Percentiles rank a stretch among this genome's conserved stretches.
Evolutionary conservation across 53 echinoderm and acorn worm species (phyloP).

Genomic region (Stichopus horrens): DNA sequence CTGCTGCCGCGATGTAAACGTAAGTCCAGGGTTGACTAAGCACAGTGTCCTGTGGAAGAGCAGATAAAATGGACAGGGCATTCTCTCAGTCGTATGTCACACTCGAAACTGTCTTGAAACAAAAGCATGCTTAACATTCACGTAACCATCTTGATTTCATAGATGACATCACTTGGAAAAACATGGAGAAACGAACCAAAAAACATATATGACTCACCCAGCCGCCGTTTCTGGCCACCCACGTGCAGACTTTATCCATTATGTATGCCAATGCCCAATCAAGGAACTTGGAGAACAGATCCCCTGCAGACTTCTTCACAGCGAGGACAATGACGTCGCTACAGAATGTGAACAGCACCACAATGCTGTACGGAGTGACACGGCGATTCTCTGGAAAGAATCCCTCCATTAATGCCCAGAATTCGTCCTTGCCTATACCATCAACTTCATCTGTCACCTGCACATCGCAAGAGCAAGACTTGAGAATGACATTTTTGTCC

Average conservation of each 20-base stretch:
- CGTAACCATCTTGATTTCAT: too few species aligned
- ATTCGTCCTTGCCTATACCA: slow-evolving; percentile 52
- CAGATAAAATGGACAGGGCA: background rate
- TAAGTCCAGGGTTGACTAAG: slow-evolving; percentile 34
- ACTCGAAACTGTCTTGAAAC: too few species aligned
- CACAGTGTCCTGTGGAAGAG: slow-evolving; percentile 44
- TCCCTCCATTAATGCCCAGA: slow-evolving; percentile 58
- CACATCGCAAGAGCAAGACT: background rate
- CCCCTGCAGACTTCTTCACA: slow-evolving; percentile 39
- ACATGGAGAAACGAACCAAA: too few species aligned
- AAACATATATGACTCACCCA: slow-evolving; percentile 60
- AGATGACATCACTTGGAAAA: too few species aligned
- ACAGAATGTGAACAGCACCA: slow-evolving; percentile 77
- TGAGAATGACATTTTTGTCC: background rate
- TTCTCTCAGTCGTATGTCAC: too few species aligned
- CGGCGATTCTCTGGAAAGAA: slow-evolving; percentile 48
- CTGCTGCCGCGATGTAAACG: slow-evolving; percentile 21
- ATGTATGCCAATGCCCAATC: slow-evolving; percentile 69
- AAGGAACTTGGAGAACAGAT: slow-evolving; percentile 60
- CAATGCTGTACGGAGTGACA: slow-evolving; percentile 59
- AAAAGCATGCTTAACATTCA: too few species aligned
- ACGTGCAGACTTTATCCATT: slow-evolving; percentile 54
- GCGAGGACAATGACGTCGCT: slow-evolving; percentile 70
- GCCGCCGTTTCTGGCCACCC: slow-evolving; percentile 75
- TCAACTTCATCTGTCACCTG: slow-evolving; percentile 27